Base-by-base conservation (phyloP, 1,140 invertebrate species). In the Brevipalpus yothersi region DNA sequence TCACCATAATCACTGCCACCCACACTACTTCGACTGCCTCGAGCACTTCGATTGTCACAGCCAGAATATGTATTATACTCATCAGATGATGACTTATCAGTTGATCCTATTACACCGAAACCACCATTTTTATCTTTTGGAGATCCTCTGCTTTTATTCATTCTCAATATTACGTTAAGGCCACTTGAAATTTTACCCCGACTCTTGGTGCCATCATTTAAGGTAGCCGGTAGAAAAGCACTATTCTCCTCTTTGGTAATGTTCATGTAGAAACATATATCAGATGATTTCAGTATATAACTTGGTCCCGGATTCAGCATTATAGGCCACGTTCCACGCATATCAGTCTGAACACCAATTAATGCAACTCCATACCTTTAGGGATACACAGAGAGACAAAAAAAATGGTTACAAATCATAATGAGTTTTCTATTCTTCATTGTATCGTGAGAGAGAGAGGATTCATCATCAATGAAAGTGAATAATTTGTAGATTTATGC, bases 221-320 rank as follows among this genome's bases (percentile, higher is more conserved):
- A 47, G 7, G 45, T 47, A 8, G 63, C 62, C 39, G 65, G 61
- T 43, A 91, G 79, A 74, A 96, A 88, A 59, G 88, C 84, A 17
- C 86, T 90, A 69, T 92, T 90, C 69, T 92, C 87, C 69, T 93
- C 88, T 71, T 96, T 94, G 31, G 90, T 94, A 60, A 95, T 93
- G 73, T 86, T 92, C 83, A 96, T 86, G 72, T 97, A 97, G 74
- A 95, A 97, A 70, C 91, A 94, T 23, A 87, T 91, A 71, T 97
- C 92, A 64, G 84, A 84, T 1, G 69, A 65, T 73, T 93, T 90
- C 86, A 97, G 53, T 40, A 63, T 58, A 73, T 97, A 91, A 31
- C 86, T 75, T 0, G 91, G 91, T 15, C 92, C 92, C 1, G 93
- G 92, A 75, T 97, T 97, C 39, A 97, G 73, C 47, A 94, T 80